Base-by-base conservation (phyloP, 2,113 vertebrate species). In the Tetraodon nigroviridis region DNA sequence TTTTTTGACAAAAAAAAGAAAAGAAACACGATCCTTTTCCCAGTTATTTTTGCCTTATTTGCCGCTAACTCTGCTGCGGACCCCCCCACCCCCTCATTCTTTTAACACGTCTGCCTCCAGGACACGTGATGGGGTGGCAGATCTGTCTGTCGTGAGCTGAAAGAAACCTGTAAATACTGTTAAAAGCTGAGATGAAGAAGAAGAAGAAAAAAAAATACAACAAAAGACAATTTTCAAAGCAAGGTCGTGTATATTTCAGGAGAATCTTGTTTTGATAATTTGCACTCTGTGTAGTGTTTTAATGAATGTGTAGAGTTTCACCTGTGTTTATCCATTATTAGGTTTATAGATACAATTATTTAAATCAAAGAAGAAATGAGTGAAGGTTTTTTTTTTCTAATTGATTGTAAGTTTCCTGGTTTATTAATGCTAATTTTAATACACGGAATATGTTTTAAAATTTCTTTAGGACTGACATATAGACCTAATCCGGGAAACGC, bases 211-310 rank as follows among this genome's bases (percentile, higher is more conserved):
- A 21, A 17, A 19, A 27, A 12, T 17, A 46, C 10, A 78, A 77
- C 78, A 83, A 74, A 82, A 52, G 70, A 79, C 63, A 69, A 75
- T 81, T 85, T 77, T 81, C 89, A 91, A 90, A 93, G 91, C 90
- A 93, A 89, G 94, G 92, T 91, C 90, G 90, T 96, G 95, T 96
- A 97, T 93, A 97, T 95, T 95, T 94, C 86, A 93, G 68, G 69
- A 86, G 84, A 50, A 71, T 60, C 89, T 37, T 91, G 92, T 94
- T 94, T 93, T 95, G 92, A 95, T 91, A 79, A 93, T 92, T 95
- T 96, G 95, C 94, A 96, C 95, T 97, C 93, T 84, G 90, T 95
- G 93, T 96, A 95, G 94, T 95, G 91, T 94, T 92, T 92, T n/a
- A 95, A 93, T 93, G 93, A 95, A 94, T 93, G 94, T 93, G 94